Evolutionary conservation across 2,797 vertebrate genomes (phyloP).

Genomic region (Hydrocynus forskahlii): DNA sequence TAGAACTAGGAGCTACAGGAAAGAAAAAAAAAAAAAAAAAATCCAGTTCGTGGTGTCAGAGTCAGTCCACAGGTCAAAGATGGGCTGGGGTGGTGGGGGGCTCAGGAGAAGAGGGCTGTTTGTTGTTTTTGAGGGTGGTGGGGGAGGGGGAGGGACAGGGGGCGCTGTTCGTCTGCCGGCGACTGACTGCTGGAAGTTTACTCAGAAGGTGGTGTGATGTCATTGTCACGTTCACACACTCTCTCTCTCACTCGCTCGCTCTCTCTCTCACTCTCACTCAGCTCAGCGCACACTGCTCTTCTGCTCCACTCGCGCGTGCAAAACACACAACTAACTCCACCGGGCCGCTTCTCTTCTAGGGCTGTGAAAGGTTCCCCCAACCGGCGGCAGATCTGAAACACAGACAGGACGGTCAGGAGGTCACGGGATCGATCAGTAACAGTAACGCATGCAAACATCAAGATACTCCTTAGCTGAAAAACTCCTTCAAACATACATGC

Average conservation of each 20-base stretch:
- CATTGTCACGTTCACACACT: constrained; percentile 90
- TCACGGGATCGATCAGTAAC: no score
- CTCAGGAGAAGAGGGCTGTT: not conserved
- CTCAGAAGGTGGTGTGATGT: constrained; percentile 90
- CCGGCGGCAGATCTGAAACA: constrained; percentile 79
- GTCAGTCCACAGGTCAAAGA: constrained; percentile 76
- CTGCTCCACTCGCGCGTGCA: constrained; percentile 79
- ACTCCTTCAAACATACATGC: no score
- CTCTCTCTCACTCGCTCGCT: no score
- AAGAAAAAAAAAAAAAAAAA: no score
- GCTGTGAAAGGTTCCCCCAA: constrained; percentile 68
- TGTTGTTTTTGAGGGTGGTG: constrained; percentile 9
- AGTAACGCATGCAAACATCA: no score
- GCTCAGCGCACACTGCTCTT: constrained; percentile 89
- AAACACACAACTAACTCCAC: constrained; percentile 90
- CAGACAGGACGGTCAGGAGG: not conserved
- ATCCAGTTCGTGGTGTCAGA: constrained; percentile 70
- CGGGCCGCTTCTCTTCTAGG: constrained; percentile 77
- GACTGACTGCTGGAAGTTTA: constrained; percentile 79
- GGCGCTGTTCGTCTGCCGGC: constrained; percentile 69
- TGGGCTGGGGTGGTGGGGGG: not conserved
- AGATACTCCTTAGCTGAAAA: no score
- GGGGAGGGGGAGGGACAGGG: constrained; percentile 36
- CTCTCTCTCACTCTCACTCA: constrained; percentile 90
- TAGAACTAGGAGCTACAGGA: constrained; percentile 64